Conservation (phyloP, 2,888 invertebrate genomes). For the Phalera bucephala region DNA sequence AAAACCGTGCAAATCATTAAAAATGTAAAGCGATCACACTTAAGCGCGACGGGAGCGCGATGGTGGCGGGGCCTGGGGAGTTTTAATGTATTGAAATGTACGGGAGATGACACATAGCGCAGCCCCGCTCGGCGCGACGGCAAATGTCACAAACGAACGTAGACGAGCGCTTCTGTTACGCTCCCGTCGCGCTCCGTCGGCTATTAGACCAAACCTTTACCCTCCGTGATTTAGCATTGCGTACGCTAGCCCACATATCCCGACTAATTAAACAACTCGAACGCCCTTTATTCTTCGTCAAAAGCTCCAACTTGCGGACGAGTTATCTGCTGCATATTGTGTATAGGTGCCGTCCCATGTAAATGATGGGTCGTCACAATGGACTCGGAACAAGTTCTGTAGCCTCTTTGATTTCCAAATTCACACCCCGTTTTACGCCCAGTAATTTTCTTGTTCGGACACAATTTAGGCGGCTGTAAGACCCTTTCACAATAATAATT, state of each 20-base stretch:
- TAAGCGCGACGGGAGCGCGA: too few relatives aligned
- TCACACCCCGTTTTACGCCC: constrained; percentile 82
- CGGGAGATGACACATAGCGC: too few relatives aligned
- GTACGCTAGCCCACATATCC: constrained; percentile 10
- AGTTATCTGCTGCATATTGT: constrained; percentile 54
- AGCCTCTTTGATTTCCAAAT: constrained; percentile 79
- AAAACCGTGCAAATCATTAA: too few relatives aligned
- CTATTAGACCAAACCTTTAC: too few relatives aligned
- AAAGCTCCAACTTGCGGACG: constrained; percentile 51
- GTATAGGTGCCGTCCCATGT: constrained; percentile 72
- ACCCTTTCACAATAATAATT: constrained; percentile 79
- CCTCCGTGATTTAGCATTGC: neutral
- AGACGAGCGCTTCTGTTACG: too few relatives aligned
- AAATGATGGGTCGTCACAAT: constrained; percentile 75
- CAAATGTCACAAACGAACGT: too few relatives aligned
- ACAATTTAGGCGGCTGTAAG: constrained; percentile 65
- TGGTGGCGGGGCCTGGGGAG: too few relatives aligned
- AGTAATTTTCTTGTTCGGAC: constrained; percentile 83
- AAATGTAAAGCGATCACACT: too few relatives aligned
- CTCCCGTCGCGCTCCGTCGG: too few relatives aligned
- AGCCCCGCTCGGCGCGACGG: too few relatives aligned
- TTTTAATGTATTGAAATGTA: too few relatives aligned
- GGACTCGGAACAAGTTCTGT: constrained; percentile 64
- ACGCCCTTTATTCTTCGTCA: constrained; percentile 37
- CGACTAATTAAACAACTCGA: constrained; percentile 28